These are phyloP conservation scores for Criorhina ranunculi DNA, from an alignment of 2,888 invertebrate species.

Conservation along the genomic window DNA sequence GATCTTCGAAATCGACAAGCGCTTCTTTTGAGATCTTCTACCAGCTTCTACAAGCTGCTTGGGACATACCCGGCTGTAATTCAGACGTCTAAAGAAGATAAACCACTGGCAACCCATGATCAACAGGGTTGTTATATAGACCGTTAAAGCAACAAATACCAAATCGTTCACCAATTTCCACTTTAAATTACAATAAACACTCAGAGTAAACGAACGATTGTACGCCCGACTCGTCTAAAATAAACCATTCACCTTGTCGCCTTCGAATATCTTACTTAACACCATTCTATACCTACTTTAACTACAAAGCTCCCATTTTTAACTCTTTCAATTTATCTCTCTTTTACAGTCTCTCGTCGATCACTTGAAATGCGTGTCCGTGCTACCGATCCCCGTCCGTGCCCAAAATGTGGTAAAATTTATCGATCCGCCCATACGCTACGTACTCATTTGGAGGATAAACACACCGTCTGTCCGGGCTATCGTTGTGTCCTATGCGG, in stretches of 20 bases:
- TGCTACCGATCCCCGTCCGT: conserved; percentile 96
- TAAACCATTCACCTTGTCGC: conserved; percentile 8
- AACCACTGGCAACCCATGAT: too few relatives aligned
- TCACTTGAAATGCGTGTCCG: conserved; percentile 94
- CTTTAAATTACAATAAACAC: too few relatives aligned
- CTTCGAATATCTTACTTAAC: conserved; percentile 5
- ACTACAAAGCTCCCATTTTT: not conserved
- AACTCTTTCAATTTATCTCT: conserved; percentile 35
- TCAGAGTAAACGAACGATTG: too few relatives aligned
- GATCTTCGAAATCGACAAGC: conserved; percentile 29
- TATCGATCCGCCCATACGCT: conserved; percentile 96
- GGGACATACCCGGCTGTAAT: too few relatives aligned
- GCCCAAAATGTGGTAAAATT: conserved; percentile 96
- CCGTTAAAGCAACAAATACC: too few relatives aligned
- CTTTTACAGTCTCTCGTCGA: conserved; percentile 88
- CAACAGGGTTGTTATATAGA: too few relatives aligned
- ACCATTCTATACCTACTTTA: not conserved
- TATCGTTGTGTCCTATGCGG: conserved; percentile 96
- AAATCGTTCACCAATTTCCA: too few relatives aligned
- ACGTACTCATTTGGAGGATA: conserved; percentile 95
- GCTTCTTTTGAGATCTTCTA: not conserved
- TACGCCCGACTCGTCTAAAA: not conserved
- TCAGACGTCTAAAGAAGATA: too few relatives aligned
- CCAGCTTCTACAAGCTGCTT: not conserved
- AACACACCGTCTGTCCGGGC: conserved; percentile 96